Base-by-base conservation (phyloP, 2,797 vertebrate genomes). In the Lepilemur ruficaudatus region DNA sequence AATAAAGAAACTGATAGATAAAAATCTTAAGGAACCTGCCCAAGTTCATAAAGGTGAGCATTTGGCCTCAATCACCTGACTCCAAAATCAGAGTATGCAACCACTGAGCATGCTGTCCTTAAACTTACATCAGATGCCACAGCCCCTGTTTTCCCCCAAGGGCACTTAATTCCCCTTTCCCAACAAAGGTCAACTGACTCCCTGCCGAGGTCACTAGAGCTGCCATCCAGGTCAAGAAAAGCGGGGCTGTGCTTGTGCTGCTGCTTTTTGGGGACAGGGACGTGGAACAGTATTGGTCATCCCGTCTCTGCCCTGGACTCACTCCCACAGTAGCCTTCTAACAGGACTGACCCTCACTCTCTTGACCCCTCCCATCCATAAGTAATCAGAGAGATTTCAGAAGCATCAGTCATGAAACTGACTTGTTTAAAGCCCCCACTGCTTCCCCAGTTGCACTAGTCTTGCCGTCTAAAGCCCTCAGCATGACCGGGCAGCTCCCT, bases 1-100 rank as follows among this genome's bases (percentile, higher is more conserved):
- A 76, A 69, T 41, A 90, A 95, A 79, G 43, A 93, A 86, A 86
- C 20, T 4, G 17, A 76, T 55, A 20, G 11, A 11, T 50, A 63
- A 35, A 83, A 80, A 91, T 30, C 17, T 46, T 73, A 65, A 69
- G 41, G 15, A 52, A 69, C n/a, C 41, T 93, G 38, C 63, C 43
- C 63, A 38, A 92, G 28, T 30, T 78, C 25, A 23, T 22, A 46
- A 61, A 55, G 63, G 89, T 5, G 18, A 73, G 20, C 43, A 79
- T 93, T 79, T 86, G 48, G 78, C 35, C 38, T 22, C 59, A 84
- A 20, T 55, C 52, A 61, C 25, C 48, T 82, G 41, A 73, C 13
- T 94, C 25, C 25, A 17, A 75, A 84, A 46, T 73, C 79, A 75
- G 20, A 43, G 69, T 48, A 7, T 43, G 7, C 69, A 7, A 57